Percentiles rank a stretch among this genome's conserved stretches.
These are phyloP conservation scores for Poecile montanus DNA, from an alignment of 2,797 vertebrate species.

Conservation along the genomic window DNA sequence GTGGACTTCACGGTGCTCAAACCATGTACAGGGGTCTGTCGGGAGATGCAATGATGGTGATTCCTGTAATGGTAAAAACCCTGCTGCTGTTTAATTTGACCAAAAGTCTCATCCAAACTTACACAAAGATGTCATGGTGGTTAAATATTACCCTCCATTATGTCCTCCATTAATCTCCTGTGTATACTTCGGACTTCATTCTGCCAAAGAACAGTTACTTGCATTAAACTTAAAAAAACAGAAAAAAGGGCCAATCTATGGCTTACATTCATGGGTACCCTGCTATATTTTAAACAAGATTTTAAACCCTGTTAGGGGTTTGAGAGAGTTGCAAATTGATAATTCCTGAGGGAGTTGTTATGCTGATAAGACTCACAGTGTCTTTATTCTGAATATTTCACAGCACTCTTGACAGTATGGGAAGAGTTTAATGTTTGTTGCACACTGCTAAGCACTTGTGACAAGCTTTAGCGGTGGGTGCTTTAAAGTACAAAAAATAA, in stretches of 20 bases:
- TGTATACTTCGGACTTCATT: not conserved
- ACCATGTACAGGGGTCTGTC: not conserved
- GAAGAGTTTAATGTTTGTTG: not conserved
- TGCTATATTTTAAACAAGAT: not conserved
- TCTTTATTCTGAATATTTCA: slow-evolving; percentile 9
- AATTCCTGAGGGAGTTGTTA: not conserved
- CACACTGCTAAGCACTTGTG: not conserved
- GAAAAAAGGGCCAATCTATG: not conserved
- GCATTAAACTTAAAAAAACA: not conserved
- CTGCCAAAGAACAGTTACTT: not conserved
- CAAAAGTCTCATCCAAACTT: not conserved
- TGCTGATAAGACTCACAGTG: not conserved
- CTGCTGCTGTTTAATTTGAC: not conserved
- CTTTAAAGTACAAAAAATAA: not conserved
- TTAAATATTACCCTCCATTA: not conserved
- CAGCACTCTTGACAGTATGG: not conserved
- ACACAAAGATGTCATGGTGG: not conserved
- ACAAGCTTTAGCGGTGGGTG: not conserved
- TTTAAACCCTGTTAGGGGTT: not conserved
- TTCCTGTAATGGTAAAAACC: not conserved
- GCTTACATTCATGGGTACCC: not conserved
- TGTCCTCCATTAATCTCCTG: not conserved
- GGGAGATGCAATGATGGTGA: not conserved
- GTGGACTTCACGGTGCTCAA: not conserved
- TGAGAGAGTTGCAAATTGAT: not conserved